Evolutionary conservation across 2,888 invertebrate genomes (phyloP).

Genomic region (Silvanus unidentatus): DNA sequence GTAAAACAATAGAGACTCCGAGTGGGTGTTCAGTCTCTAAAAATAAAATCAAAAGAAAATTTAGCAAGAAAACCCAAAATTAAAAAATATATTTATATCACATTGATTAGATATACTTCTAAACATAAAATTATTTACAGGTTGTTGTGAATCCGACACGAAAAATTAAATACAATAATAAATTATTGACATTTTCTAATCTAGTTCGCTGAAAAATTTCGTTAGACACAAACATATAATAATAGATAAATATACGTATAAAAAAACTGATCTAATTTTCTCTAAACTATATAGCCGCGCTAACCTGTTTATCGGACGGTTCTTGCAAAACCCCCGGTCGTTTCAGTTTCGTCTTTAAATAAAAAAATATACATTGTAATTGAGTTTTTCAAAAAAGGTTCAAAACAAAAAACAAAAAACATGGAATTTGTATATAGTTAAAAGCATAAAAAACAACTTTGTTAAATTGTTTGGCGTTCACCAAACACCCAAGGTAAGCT

Average conservation of each 20-base stretch:
- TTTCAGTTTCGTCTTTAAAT: conserved; percentile 59
- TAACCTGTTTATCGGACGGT: conserved; percentile 62
- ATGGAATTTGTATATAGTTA: conserved; percentile 12
- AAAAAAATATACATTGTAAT: conserved; percentile 45
- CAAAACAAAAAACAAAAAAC: conserved; percentile 27
- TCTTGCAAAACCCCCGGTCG: conserved; percentile 70
- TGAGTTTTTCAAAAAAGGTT: conserved; percentile 30
- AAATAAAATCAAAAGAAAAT: conserved; percentile 4
- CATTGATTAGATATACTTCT: conserved; percentile 26
- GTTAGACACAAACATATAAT: conserved; percentile 46
- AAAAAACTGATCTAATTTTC: conserved; percentile 13
- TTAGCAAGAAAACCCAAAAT: conserved; percentile 11
- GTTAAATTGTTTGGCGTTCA: conserved; percentile 28
- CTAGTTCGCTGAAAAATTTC: conserved; percentile 28
- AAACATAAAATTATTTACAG: conserved; percentile 29
- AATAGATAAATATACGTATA: conserved; percentile 2
- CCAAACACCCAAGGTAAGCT: conserved; percentile 43
- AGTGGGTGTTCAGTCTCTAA: conserved; percentile 6
- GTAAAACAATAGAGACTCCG: conserved; percentile 9
- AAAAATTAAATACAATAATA: conserved; percentile 13
- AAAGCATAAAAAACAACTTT: conserved; percentile 23
- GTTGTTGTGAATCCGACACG: conserved; percentile 25
- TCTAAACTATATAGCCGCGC: conserved; percentile 37
- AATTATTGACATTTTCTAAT: conserved; percentile 10
- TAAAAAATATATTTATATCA: conserved; percentile 13